Percentiles rank a stretch among this genome's conserved stretches.
Evolutionary conservation across 1,140 invertebrate genomes (phyloP).

Genomic region (Hermetia illucens): DNA sequence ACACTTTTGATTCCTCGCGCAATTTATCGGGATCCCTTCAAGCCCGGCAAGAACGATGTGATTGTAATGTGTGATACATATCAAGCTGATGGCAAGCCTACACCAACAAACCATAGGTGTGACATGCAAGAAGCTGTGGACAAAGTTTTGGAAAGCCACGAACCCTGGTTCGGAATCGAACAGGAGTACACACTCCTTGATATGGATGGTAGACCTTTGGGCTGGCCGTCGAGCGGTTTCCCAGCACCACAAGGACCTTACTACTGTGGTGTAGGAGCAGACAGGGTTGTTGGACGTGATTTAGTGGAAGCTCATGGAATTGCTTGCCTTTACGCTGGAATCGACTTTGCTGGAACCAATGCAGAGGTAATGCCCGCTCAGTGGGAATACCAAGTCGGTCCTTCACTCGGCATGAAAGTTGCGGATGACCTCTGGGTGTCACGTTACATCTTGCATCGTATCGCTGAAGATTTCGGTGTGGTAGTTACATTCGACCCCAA

Average conservation of each 20-base stretch:
- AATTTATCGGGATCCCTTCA: conserved; percentile 79
- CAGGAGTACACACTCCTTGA: conserved; percentile 89
- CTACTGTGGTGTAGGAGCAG: conserved; percentile 87
- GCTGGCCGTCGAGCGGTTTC: conserved; percentile 88
- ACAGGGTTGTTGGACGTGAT: conserved; percentile 85
- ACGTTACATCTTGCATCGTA: conserved; percentile 52
- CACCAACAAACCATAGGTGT: conserved; percentile 30
- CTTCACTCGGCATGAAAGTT: conserved; percentile 63
- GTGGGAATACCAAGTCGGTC: conserved; percentile 45
- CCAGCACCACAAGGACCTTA: conserved; percentile 85
- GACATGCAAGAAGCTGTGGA: conserved; percentile 20
- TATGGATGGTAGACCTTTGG: conserved; percentile 73
- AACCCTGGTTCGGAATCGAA: conserved; percentile 87
- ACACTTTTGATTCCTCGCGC: conserved; percentile 70
- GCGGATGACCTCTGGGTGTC: conserved; percentile 84
- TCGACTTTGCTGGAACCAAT: conserved; percentile 79
- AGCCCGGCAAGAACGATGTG: conserved; percentile 60
- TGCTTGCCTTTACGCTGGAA: conserved; percentile 75
- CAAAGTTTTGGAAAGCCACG: conserved; percentile 31
- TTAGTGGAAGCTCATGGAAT: conserved; percentile 76
- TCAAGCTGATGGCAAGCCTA: conserved; percentile 43
- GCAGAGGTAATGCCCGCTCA: conserved; percentile 90
- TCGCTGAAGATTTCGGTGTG: conserved; percentile 83
- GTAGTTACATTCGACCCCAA: conserved; percentile 75
- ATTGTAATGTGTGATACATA: conserved; percentile 77